Percentiles rank a stretch among this genome's conserved stretches.
Conservation (phyloP, 2,888 invertebrate species). For the Horisme vitalbata region DNA sequence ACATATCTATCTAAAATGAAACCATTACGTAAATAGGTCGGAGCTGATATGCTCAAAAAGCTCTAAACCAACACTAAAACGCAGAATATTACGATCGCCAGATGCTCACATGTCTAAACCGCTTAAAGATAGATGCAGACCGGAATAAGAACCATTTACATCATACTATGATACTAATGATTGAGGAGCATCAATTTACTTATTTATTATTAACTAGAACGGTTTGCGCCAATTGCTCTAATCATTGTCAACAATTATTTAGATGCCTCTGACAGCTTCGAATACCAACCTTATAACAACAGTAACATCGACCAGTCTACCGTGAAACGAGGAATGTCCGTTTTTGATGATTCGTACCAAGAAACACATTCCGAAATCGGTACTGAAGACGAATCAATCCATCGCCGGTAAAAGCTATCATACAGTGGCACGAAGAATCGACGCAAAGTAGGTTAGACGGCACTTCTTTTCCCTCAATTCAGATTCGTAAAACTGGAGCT, state of each 20-base stretch:
- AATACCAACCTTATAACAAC: no score
- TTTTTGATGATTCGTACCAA: no score
- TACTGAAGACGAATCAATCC: no score
- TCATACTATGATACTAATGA: slow-evolving; percentile 10
- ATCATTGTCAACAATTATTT: no score
- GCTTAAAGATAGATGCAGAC: slow-evolving; percentile 12
- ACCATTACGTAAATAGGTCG: slow-evolving; percentile 1
- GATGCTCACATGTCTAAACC: slow-evolving; percentile 19
- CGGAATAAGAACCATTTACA: slow-evolving; percentile 12
- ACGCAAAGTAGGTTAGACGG: no score
- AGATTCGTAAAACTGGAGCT: neutral
- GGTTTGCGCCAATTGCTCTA: no score
- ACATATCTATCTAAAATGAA: slow-evolving; percentile 1
- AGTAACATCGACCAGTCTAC: no score
- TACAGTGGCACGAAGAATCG: neutral
- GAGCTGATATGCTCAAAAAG: neutral
- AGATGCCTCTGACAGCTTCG: no score
- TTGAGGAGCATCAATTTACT: slow-evolving; percentile 2
- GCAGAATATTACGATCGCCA: slow-evolving; percentile 1
- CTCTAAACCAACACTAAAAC: neutral
- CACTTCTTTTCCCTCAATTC: neutral
- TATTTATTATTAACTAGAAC: no score
- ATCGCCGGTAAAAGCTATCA: no score
- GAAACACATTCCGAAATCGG: no score
- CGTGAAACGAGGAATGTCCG: no score